phyloP scores from a whole-genome alignment of 2,888 invertebrate genomes.

The Ophion obscuratus region DNA sequence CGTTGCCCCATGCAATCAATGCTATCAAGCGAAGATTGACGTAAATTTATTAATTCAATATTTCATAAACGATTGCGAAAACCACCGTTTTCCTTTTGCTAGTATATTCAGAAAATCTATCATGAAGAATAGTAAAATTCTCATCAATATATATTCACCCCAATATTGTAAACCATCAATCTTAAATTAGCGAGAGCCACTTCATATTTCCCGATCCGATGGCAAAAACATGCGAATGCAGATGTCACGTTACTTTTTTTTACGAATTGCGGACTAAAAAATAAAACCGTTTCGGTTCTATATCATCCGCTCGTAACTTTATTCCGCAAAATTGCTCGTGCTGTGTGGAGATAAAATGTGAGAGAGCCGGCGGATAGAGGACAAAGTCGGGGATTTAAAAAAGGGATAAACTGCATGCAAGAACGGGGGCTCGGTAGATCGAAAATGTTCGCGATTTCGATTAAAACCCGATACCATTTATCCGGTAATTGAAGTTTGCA shows the following conservation, averaged over 20 bases:
- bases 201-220: background rate
- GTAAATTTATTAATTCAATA: too few relatives aligned
- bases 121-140: too few relatives aligned
- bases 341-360: constrained; percentile 27
- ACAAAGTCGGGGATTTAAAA: constrained; percentile 27
- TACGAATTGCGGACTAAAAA: constrained; percentile 14
- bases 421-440: background rate
- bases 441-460: constrained; percentile 46
- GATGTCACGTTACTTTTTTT: constrained; percentile 32
- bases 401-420: constrained; percentile 21
- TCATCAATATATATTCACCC: too few relatives aligned
- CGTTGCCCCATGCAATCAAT: too few relatives aligned
- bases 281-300: constrained; percentile 25
- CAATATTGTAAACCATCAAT: too few relatives aligned
- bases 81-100: too few relatives aligned
- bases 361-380: constrained; percentile 51
- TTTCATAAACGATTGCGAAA: too few relatives aligned
- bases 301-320: constrained; percentile 62
- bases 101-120: too few relatives aligned
- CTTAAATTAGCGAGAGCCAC: background rate
- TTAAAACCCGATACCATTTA: constrained; percentile 75
- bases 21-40: too few relatives aligned
- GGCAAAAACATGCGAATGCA: constrained; percentile 31
- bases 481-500: constrained; percentile 76
- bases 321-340: constrained; percentile 70